phyloP scores from a whole-genome alignment of 2,797 vertebrate genomes.

The Falco biarmicus region DNA sequence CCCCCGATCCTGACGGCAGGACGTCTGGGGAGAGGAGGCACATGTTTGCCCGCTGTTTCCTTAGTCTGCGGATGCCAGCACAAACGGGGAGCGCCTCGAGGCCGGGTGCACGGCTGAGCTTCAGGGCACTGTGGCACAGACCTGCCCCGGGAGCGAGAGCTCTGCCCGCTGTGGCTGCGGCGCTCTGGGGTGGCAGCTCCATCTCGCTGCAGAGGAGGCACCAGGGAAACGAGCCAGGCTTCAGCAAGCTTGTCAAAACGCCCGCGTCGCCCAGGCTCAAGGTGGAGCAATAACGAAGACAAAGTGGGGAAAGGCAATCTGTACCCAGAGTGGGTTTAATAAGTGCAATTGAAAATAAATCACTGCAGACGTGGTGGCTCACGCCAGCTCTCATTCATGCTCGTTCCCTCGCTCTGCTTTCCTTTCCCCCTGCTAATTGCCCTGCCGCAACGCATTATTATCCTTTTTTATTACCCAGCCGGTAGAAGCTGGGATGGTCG shows the following conservation, averaged over 20 bases:
- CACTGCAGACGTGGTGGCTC: not conserved
- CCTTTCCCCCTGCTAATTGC: not conserved
- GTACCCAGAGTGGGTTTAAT: not conserved
- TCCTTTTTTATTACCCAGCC: not conserved
- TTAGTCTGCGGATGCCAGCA: not conserved
- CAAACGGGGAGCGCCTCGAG: not conserved
- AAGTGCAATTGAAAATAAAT: conserved; percentile 38
- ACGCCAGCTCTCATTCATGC: not conserved
- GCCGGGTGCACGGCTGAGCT: not conserved
- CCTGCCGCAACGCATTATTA: not conserved
- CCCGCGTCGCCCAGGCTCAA: not conserved
- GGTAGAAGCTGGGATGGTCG: not conserved
- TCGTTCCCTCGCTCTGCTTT: not conserved
- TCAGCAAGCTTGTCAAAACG: not conserved
- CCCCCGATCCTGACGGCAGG: not conserved
- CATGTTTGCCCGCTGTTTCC: not conserved
- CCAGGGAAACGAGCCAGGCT: not conserved
- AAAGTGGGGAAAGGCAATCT: not conserved
- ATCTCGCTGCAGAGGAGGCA: not conserved
- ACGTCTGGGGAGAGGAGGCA: not conserved
- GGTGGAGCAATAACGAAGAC: not conserved
- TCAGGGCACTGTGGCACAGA: not conserved
- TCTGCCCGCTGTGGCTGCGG: not conserved
- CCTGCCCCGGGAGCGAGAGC: not conserved
- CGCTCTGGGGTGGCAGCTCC: not conserved